Base-by-base conservation (phyloP, 2,888 invertebrate genomes). In the Terebella lapidaria region DNA sequence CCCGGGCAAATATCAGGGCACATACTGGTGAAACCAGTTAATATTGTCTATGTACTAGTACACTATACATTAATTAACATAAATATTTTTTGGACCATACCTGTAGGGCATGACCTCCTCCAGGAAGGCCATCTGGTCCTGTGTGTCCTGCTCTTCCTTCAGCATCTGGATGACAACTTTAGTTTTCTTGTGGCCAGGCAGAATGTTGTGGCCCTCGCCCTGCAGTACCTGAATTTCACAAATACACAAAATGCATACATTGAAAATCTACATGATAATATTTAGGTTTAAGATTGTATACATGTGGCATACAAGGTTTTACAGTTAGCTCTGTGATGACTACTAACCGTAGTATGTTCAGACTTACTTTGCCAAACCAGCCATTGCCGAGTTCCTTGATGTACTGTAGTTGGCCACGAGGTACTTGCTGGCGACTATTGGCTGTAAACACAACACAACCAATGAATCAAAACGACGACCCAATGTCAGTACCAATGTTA, bases 101-200 rank as follows among this genome's bases (percentile, higher is more conserved):
- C 78, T 75, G 67, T 74, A 91, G 29, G 89, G 84, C 54, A 84
- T 83, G 18, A 87, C 87, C 76, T 92, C 91, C 67, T 89, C 87
- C 52, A 92, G 83, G 80, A 91, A 92, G 72, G 87, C 84, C 63
- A 88, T 86, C 74, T 90, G 88, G 72, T 92, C 90, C 54, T 85
- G 85, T n/a, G 86, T 82, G 18, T 86, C 86, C 18, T 90, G 89
- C 73, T 89, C 89, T 71, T 89, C 89, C 64, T 89, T 87, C 46
- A 92, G 83, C 63, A 91, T 89, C 76, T 89, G 87, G 3, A 91
- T 90, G n/a, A 89, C 86, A n/a, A 89, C 89, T 27, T 85, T 84
- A 2, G 81, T 81, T 49, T 71, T 74, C 72, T 75, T 71, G 59
- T 71, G 70, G 35, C 71, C 75, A 60, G 69, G 69, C 27, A 71